Base-by-base conservation (phyloP, 2,113 vertebrate genomes). In the Sialia sialis region DNA sequence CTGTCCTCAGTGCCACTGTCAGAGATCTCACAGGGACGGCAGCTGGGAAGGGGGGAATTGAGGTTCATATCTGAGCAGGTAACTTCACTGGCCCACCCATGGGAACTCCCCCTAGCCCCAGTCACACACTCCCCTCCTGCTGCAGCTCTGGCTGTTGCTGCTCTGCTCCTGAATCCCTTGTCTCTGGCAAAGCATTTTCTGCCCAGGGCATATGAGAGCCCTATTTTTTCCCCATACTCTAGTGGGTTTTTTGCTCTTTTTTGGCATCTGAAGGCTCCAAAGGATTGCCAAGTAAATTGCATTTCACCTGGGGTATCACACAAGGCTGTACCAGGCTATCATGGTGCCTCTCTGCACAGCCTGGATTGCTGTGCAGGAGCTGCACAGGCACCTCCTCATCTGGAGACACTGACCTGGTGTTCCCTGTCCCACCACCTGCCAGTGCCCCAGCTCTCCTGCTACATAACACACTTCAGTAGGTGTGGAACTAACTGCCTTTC, bases 1-100 rank as follows among this genome's bases (percentile, higher is more conserved):
- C 19, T 10, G 6, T 44, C 6, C 63, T 63, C 21, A 12, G n/a
- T 44, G 63, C 20, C 34, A 66, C 17, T 52, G 62, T 41, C 18
- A 51, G 44, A 23, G 15, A 44, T 11, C 39, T 21, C n/a, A n/a
- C 2, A 2, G 15, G 30, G 34, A 60, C 36, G 66, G n/a, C 8
- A 19, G 38, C 39, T 0, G 5, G 21, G 16, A n/a, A 51, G 9
- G 3, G 23, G 29, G 9, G 2, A 62, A 67, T 39, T 0, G 1
- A 74, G 13, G 13, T 27, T 69, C 32, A 16, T 46, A 21, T 44
- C 25, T 55, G 32, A 23, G 29, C 52, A 67, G 27, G 20, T 32
- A 25, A 43, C 16, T 55, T 36, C 38, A 15, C 55, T 38, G 19
- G 16, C n/a, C n/a, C 36, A 11, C 5, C 9, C 19, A 54, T 2